These are phyloP conservation scores for Gymnoscelis rufifasciata DNA, from an alignment of 2,888 invertebrate species.

Conservation along the genomic window DNA sequence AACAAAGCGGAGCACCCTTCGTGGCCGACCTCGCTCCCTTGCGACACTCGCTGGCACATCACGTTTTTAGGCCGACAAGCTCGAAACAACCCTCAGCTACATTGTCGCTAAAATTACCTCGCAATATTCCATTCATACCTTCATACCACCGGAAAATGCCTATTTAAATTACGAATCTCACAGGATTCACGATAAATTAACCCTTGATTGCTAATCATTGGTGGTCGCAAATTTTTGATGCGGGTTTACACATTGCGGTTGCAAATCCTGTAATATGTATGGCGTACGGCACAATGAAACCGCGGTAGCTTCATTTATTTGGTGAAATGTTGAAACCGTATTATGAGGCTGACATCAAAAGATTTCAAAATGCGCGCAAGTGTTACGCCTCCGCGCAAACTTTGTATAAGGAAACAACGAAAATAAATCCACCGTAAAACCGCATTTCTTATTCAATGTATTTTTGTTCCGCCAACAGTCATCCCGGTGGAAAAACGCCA, in stretches of 20 bases:
- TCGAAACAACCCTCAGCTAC: slow-evolving; percentile 48
- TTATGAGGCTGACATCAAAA: background rate
- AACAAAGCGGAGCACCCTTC: slow-evolving; percentile 71
- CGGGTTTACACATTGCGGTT: too few relatives aligned
- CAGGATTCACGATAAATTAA: background rate
- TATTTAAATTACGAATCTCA: background rate
- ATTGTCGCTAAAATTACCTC: slow-evolving; percentile 9
- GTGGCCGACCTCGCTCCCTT: slow-evolving; percentile 62
- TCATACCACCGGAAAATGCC: too few relatives aligned
- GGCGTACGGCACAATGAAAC: background rate
- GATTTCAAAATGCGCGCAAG: slow-evolving; percentile 1
- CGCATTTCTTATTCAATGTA: slow-evolving; percentile 11
- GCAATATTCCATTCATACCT: too few relatives aligned
- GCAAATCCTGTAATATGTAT: background rate
- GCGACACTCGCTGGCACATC: slow-evolving; percentile 69
- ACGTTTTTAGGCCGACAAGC: slow-evolving; percentile 67
- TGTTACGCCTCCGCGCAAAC: slow-evolving; percentile 3
- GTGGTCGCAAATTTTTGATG: too few relatives aligned
- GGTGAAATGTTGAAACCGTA: background rate
- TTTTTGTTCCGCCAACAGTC: slow-evolving; percentile 20
- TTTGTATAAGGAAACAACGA: slow-evolving; percentile 7
- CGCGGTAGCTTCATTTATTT: background rate
- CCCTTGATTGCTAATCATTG: background rate
- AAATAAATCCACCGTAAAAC: slow-evolving; percentile 7
- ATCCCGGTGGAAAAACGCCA: slow-evolving; percentile 18